Percentiles rank a stretch among this genome's conserved stretches.
Evolutionary conservation across 1,140 invertebrate genomes (phyloP).

Genomic region (Lanistes nyassanus): DNA sequence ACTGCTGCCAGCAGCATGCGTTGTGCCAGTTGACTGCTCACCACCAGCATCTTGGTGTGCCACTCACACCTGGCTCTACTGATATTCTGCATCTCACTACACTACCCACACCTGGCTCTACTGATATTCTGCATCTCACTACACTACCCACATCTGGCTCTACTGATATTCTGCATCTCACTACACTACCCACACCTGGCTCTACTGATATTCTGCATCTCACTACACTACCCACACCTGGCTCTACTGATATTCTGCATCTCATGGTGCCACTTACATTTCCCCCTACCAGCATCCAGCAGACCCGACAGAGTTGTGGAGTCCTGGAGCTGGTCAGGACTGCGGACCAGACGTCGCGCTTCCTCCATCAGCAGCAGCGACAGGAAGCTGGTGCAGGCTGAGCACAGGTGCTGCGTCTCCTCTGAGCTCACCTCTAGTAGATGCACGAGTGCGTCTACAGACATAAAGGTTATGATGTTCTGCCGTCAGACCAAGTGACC

Average conservation of each 20-base stretch:
- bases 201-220: not conserved
- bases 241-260: not conserved
- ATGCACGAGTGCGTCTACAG: slow-evolving; percentile 40
- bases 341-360: slow-evolving; percentile 40
- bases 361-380: slow-evolving; percentile 53
- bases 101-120: not conserved
- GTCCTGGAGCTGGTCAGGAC: slow-evolving; percentile 26
- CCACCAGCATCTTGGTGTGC: not conserved
- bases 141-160: not conserved
- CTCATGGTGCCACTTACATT: not conserved
- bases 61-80: not conserved
- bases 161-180: no score
- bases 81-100: not conserved
- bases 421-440: slow-evolving; percentile 39
- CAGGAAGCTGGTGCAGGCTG: slow-evolving; percentile 49
- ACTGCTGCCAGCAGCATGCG: no score
- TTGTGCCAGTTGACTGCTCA: no score
- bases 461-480: no score
- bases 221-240: not conserved
- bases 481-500: no score
- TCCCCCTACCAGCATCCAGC: slow-evolving; percentile 27
- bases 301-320: slow-evolving; percentile 27
- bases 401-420: slow-evolving; percentile 38
- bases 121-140: not conserved
- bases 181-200: not conserved